Evolutionary conservation across 2,888 invertebrate species (phyloP).

Genomic region (Heterodera filipjevi): DNA sequence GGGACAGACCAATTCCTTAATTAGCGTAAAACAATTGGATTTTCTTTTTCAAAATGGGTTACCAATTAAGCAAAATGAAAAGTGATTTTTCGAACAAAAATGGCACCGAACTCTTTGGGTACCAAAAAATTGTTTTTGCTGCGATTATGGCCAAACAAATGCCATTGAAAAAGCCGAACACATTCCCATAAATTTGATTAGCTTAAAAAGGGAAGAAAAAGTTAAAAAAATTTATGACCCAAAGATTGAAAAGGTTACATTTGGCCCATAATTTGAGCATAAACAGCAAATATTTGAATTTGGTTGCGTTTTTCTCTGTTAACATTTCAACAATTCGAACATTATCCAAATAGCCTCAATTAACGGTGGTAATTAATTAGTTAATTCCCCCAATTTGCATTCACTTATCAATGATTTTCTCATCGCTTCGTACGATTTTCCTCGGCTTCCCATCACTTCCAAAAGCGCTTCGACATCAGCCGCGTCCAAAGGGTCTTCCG

Average conservation of each 20-base stretch:
- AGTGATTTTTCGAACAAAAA: not conserved
- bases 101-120: constrained; percentile 9
- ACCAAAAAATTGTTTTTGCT: not conserved
- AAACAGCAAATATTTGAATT: not conserved
- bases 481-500: constrained; percentile 1
- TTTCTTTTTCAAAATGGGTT: not conserved
- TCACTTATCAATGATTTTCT: not conserved
- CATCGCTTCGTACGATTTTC: not conserved
- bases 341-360: not conserved
- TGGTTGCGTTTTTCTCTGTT: not conserved
- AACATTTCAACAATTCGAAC: not conserved
- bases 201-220: not conserved
- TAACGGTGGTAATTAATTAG: not conserved
- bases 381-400: not conserved
- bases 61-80: not conserved
- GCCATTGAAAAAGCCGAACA: not conserved
- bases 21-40: not conserved
- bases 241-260: not conserved
- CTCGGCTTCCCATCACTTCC: not conserved
- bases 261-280: constrained; percentile 2
- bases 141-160: not conserved
- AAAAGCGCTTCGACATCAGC: not conserved
- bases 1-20: not conserved
- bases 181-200: not conserved
- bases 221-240: not conserved